phyloP scores from a whole-genome alignment of 2,113 vertebrate species.

The Toxotes chatareus region DNA sequence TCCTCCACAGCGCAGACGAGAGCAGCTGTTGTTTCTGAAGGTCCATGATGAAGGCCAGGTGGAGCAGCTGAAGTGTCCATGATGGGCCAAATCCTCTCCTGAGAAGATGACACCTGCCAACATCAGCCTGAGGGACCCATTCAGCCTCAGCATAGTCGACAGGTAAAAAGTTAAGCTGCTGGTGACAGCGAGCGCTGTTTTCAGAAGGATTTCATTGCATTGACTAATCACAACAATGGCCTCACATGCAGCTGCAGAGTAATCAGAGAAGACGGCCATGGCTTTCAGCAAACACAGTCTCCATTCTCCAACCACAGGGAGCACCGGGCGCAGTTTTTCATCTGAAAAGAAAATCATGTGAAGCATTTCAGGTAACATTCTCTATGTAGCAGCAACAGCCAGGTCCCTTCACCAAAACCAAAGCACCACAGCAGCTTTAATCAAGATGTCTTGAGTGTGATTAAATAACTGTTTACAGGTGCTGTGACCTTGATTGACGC shows the following conservation, averaged over 20 bases:
- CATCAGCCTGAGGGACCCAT: conserved; percentile 29
- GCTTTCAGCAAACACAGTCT: conserved; percentile 11
- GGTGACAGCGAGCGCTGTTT: conserved; percentile 44
- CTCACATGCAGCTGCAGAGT: conserved; percentile 38
- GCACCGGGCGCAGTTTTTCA: conserved; percentile 5
- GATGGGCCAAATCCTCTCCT: not conserved
- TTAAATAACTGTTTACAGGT: conserved; percentile 54
- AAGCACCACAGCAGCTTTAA: conserved; percentile 27
- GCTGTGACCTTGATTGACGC: conserved; percentile 19
- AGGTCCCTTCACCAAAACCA: not conserved
- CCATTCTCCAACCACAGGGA: not conserved
- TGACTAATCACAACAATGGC: conserved; percentile 20
- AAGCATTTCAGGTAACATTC: conserved; percentile 5
- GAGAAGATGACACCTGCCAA: conserved; percentile 32
- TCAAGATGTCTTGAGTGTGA: conserved; percentile 2
- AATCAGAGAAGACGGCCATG: conserved; percentile 4
- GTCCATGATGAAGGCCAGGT: conserved; percentile 26
- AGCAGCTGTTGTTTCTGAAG: conserved; percentile 10
- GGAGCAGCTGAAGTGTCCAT: not conserved
- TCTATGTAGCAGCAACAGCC: conserved; percentile 3
- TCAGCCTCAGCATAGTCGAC: conserved; percentile 57
- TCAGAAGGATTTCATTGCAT: conserved; percentile 60
- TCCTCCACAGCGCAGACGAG: not conserved
- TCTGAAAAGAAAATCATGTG: not conserved
- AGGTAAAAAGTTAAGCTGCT: conserved; percentile 45